These are phyloP conservation scores for Lacanobia wlatinum DNA, from an alignment of 2,888 invertebrate species.

Conservation along the genomic window DNA sequence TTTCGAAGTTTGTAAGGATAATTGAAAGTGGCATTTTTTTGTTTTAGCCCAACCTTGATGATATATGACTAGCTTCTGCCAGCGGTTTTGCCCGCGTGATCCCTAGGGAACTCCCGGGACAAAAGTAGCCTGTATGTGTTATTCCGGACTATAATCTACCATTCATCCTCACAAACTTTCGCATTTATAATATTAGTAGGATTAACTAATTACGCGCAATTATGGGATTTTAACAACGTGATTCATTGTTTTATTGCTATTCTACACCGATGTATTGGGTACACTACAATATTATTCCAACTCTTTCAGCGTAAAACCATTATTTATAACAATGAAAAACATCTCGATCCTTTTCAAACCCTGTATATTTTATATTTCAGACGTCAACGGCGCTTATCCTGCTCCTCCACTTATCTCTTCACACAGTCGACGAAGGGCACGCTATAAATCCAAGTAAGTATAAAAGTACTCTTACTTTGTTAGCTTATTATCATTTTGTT, in stretches of 20 bases:
- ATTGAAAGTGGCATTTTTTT: no score
- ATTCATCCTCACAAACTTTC: no score
- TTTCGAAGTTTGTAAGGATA: no score
- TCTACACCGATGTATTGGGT: neutral
- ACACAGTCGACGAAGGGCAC: constrained; percentile 87
- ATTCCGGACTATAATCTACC: no score
- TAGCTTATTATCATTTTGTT: constrained; percentile 68
- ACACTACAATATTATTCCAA: neutral
- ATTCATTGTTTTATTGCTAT: neutral
- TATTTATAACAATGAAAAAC: constrained; percentile 9
- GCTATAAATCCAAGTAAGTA: constrained; percentile 88
- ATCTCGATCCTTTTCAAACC: constrained; percentile 50
- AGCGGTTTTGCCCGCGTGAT: no score
- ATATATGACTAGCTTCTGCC: no score
- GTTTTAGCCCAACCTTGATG: no score
- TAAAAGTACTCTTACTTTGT: constrained; percentile 68
- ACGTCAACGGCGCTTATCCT: constrained; percentile 84
- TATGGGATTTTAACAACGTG: no score
- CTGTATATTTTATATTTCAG: constrained; percentile 78
- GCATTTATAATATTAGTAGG: no score
- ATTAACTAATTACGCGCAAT: no score
- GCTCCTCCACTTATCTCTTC: constrained; percentile 86
- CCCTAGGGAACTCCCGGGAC: no score
- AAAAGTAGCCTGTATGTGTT: no score
- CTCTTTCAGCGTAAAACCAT: constrained; percentile 1